Evolutionary conservation across 2,888 invertebrate species (phyloP).

Genomic region (Melanostoma mellinum): DNA sequence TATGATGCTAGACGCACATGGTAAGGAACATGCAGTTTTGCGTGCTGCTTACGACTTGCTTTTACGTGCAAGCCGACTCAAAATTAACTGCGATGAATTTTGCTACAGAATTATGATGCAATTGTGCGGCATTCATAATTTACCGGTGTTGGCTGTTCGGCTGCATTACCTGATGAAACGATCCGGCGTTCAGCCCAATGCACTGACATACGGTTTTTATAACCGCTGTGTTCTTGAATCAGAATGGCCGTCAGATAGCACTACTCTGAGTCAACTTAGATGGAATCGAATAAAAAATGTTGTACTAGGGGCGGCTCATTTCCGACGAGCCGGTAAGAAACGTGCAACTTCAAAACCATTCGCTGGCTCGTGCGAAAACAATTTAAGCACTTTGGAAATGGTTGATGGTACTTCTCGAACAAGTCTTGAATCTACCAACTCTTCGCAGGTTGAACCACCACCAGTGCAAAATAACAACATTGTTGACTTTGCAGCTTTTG

Average conservation of each 20-base stretch:
- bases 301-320: conserved; percentile 94
- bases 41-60: conserved; percentile 93
- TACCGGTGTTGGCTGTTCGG: conserved; percentile 97
- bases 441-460: conserved; percentile 74
- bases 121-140: conserved; percentile 95
- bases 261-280: conserved; percentile 88
- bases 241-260: conserved; percentile 94
- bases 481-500: conserved; percentile 83
- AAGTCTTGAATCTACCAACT: conserved; percentile 81
- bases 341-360: conserved; percentile 83
- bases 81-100: conserved; percentile 96
- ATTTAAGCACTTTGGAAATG: conserved; percentile 80
- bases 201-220: conserved; percentile 96
- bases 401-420: conserved; percentile 81
- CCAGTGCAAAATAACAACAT: conserved; percentile 74
- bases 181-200: conserved; percentile 96
- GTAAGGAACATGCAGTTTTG: conserved; percentile 89
- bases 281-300: conserved; percentile 98
- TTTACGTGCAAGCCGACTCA: conserved; percentile 92
- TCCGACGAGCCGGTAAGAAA: conserved; percentile 89
- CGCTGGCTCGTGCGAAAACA: conserved; percentile 80
- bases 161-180: conserved; percentile 95
- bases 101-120: conserved; percentile 99
- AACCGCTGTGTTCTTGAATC: conserved; percentile 95
- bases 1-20: conserved; percentile 86